A percentile compares a stretch with the other conserved stretches of the same genome.
Evolutionary conservation across 2,113 vertebrate species (phyloP).

Genomic region (Desmodus rotundus): DNA sequence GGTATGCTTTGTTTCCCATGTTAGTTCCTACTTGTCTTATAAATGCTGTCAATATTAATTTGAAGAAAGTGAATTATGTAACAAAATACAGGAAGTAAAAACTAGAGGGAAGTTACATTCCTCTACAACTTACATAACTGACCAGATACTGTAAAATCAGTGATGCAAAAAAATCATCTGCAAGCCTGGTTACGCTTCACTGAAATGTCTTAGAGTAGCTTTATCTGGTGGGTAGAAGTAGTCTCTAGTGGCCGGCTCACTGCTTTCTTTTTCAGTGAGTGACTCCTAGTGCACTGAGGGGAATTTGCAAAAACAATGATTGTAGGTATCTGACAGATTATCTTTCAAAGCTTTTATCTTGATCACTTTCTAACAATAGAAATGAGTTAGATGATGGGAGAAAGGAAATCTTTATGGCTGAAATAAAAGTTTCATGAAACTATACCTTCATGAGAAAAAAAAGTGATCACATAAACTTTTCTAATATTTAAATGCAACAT

Average conservation of each 20-base stretch:
- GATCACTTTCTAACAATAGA: background rate
- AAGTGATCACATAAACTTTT: background rate
- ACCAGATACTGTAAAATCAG: background rate
- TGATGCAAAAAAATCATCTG: background rate
- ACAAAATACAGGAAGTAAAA: slow-evolving; percentile 20
- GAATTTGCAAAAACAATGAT: background rate
- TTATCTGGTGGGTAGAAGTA: background rate
- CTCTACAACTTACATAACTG: background rate
- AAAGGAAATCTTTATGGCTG: background rate
- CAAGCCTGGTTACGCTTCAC: background rate
- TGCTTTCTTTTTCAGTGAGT: background rate
- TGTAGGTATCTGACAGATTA: background rate
- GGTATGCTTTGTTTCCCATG: background rate
- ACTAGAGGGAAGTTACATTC: background rate
- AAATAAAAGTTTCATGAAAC: background rate
- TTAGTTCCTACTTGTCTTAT: background rate
- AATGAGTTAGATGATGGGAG: background rate
- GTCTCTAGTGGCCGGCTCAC: background rate
- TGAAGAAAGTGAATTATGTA: slow-evolving; percentile 4
- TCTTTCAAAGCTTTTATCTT: background rate
- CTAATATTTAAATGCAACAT: background rate
- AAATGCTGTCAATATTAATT: background rate
- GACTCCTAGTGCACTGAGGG: background rate
- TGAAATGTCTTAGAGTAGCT: background rate
- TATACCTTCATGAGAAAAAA: background rate